A percentile compares a stretch with the other conserved stretches of the same genome.
phyloP scores from a whole-genome alignment of 2,888 invertebrate species.

The Gastracanthus pulcherrimus region DNA sequence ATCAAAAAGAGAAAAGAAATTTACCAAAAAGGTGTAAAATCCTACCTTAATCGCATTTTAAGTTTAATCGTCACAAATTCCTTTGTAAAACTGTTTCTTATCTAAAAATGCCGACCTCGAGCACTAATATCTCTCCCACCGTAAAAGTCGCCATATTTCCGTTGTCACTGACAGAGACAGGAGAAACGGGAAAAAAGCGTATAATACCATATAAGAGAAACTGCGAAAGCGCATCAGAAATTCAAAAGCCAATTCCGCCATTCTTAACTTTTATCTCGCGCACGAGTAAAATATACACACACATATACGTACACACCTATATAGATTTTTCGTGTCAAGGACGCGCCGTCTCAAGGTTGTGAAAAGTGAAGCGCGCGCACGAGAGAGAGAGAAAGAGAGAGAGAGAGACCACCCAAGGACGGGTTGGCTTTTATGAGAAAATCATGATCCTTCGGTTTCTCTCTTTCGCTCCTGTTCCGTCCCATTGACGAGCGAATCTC shows the following conservation, averaged over 20 bases:
- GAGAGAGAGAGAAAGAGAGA: too few species aligned
- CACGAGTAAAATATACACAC: neutral
- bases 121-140: too few species aligned
- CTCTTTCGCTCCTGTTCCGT: neutral
- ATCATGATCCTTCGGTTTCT: constrained; percentile 53
- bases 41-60: too few species aligned
- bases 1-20: neutral
- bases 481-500: neutral
- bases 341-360: constrained; percentile 53
- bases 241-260: constrained; percentile 22
- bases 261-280: constrained; percentile 15
- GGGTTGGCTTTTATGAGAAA: constrained; percentile 40
- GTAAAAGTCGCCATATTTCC: too few species aligned
- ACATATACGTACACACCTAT: constrained; percentile 10
- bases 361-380: constrained; percentile 54
- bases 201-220: neutral
- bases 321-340: constrained; percentile 52
- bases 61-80: neutral
- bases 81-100: too few species aligned
- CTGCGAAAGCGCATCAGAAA: neutral
- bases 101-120: too few species aligned
- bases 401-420: constrained; percentile 49
- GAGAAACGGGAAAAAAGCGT: neutral
- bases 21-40: too few species aligned
- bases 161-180: too few species aligned